A percentile compares a stretch with the other conserved stretches of the same genome.
These are phyloP conservation scores for Agapostemon virescens DNA, from an alignment of 2,888 invertebrate species.

Conservation along the genomic window DNA sequence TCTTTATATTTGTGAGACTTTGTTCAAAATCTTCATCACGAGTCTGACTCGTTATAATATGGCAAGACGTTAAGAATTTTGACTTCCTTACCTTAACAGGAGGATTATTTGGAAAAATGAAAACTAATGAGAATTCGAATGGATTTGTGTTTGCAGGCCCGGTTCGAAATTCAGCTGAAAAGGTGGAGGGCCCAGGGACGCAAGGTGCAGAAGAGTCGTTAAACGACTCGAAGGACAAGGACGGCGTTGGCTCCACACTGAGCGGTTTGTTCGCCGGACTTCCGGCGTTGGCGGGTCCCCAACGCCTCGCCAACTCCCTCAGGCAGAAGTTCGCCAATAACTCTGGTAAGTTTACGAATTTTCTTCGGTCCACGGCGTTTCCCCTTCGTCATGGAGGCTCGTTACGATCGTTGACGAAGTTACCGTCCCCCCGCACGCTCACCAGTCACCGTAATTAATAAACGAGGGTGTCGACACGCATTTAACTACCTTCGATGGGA, in stretches of 20 bases:
- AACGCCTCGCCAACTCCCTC: constrained; percentile 79
- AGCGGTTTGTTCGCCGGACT: constrained; percentile 78
- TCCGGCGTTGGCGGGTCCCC: constrained; percentile 79
- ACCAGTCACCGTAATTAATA: constrained; percentile 57
- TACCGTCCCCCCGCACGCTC: constrained; percentile 44
- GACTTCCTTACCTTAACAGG: too few species aligned
- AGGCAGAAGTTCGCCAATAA: constrained; percentile 77
- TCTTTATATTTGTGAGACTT: too few species aligned
- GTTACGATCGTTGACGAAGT: constrained; percentile 59
- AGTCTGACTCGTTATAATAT: too few species aligned
- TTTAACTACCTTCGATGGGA: constrained; percentile 36
- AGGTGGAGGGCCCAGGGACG: constrained; percentile 80
- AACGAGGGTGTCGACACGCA: constrained; percentile 51
- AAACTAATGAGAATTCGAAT: background rate
- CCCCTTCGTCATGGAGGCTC: constrained; percentile 46
- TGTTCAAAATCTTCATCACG: too few species aligned
- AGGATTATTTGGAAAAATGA: background rate
- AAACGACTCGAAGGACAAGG: constrained; percentile 77
- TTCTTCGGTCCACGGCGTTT: constrained; percentile 37
- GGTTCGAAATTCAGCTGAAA: constrained; percentile 78
- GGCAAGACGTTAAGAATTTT: too few species aligned
- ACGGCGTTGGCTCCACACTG: constrained; percentile 75
- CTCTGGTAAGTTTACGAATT: constrained; percentile 75
- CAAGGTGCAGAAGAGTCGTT: constrained; percentile 78
- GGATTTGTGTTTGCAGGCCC: constrained; percentile 69